Evolutionary conservation across 2,888 invertebrate species (phyloP).

Genomic region (Plebejus argus): DNA sequence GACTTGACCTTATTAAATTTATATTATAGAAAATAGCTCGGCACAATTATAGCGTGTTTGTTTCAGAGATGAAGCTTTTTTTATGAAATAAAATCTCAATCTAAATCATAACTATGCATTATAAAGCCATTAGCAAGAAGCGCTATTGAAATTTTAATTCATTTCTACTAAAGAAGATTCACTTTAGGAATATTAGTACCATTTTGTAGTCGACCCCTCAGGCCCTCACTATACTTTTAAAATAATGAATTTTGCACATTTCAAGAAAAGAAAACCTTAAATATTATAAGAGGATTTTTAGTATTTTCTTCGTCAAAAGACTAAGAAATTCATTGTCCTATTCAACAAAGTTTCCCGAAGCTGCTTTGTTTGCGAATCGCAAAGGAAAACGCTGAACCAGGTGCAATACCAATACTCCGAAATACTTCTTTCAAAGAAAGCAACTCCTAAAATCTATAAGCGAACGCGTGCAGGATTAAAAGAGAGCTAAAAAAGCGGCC

Average conservation of each 20-base stretch:
- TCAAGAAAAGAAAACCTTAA: neutral
- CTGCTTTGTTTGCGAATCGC: constrained; percentile 9
- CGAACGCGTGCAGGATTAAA: constrained; percentile 48
- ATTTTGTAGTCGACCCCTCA: neutral
- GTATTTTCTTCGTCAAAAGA: neutral
- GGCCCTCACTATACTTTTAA: no score
- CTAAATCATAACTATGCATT: no score
- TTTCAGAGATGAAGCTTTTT: no score
- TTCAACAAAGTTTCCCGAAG: constrained; percentile 12
- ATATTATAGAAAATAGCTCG: no score
- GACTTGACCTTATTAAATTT: no score
- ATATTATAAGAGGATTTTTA: neutral
- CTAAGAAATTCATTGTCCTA: constrained; percentile 16
- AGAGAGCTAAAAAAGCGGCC: no score
- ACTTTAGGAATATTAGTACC: neutral
- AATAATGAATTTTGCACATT: neutral
- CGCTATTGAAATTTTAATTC: no score
- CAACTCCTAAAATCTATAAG: constrained; percentile 40
- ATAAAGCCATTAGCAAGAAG: no score
- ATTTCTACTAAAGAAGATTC: no score
- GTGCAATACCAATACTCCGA: constrained; percentile 24
- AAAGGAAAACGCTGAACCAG: constrained; percentile 25
- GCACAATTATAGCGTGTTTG: no score
- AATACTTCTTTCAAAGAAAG: constrained; percentile 23
- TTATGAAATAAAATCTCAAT: no score